phyloP scores from a whole-genome alignment of 2,797 vertebrate genomes.

The Syngnathus acus region DNA sequence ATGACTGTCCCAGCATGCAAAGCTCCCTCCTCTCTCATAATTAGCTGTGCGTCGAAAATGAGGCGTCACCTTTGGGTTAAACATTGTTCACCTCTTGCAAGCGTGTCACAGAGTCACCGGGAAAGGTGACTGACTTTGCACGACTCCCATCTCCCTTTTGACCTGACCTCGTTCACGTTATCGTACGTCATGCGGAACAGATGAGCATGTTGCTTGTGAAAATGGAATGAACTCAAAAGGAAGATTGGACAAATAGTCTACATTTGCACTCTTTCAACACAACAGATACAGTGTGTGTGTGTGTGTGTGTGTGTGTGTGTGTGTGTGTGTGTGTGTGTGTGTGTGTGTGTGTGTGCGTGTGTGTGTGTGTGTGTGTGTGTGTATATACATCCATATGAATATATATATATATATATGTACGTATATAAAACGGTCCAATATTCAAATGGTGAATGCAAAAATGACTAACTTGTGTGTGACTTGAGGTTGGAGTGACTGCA shows the following conservation, averaged over 20 bases:
- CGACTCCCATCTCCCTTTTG: slow-evolving; percentile 7
- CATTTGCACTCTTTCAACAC: too few relatives aligned
- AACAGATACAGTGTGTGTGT: too few relatives aligned
- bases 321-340: too few relatives aligned
- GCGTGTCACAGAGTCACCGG: slow-evolving; percentile 28
- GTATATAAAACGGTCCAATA: not conserved
- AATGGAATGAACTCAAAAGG: slow-evolving; percentile 13
- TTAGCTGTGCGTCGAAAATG: slow-evolving; percentile 28
- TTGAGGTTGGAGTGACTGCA: too few relatives aligned
- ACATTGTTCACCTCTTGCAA: slow-evolving; percentile 15
- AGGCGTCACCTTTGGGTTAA: slow-evolving; percentile 32
- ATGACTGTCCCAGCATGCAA: slow-evolving; percentile 16
- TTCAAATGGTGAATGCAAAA: not conserved
- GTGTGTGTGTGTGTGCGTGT: too few relatives aligned
- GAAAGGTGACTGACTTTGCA: slow-evolving; percentile 7
- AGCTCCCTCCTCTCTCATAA: slow-evolving; percentile 29
- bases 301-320: too few relatives aligned
- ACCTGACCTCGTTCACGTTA: slow-evolving; percentile 19
- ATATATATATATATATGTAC: too few relatives aligned
- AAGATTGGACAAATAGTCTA: not conserved
- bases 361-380: too few relatives aligned
- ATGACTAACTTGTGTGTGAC: too few relatives aligned
- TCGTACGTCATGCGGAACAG: slow-evolving; percentile 19
- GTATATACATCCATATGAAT: too few relatives aligned
- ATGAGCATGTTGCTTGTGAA: slow-evolving; percentile 9